These are phyloP conservation scores for Drosophila gunungcola DNA, from an alignment of 1,140 invertebrate genomes.

Conservation along the genomic window DNA sequence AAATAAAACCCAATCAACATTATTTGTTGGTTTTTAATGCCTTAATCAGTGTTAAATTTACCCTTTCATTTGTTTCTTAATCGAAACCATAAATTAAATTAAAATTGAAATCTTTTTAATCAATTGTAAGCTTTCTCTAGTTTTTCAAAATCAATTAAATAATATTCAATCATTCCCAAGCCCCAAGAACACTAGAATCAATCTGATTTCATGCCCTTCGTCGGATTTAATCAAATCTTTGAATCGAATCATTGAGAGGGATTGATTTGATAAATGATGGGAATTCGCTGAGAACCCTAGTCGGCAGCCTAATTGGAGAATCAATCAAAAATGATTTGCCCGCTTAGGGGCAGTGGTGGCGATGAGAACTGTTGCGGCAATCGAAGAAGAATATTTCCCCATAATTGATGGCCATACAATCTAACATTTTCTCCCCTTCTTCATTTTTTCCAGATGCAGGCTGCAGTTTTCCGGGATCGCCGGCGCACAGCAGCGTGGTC, in stretches of 20 bases:
- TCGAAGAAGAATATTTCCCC: conserved; percentile 10
- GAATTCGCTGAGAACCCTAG: conserved; percentile 1
- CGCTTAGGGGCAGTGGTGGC: background rate
- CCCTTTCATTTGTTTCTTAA: background rate
- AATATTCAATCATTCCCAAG: background rate
- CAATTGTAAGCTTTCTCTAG: background rate
- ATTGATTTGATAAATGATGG: conserved; percentile 7
- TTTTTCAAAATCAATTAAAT: background rate
- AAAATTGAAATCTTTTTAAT: background rate
- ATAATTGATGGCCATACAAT: conserved; percentile 23
- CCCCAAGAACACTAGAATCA: conserved; percentile 1
- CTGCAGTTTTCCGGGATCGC: conserved; percentile 96
- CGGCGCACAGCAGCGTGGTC: conserved; percentile 92
- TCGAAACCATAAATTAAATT: background rate
- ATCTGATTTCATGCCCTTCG: background rate
- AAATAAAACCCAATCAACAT: background rate
- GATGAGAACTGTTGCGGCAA: conserved; percentile 3
- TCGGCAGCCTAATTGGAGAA: conserved; percentile 23
- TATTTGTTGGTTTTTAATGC: background rate
- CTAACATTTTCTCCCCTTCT: conserved; percentile 8
- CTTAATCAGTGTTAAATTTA: background rate
- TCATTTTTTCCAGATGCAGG: conserved; percentile 52
- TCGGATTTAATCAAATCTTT: background rate
- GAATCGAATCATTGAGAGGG: background rate
- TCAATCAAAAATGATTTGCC: conserved; percentile 42